phyloP scores from a whole-genome alignment of 2,797 vertebrate genomes.

The Lophius americanus region DNA sequence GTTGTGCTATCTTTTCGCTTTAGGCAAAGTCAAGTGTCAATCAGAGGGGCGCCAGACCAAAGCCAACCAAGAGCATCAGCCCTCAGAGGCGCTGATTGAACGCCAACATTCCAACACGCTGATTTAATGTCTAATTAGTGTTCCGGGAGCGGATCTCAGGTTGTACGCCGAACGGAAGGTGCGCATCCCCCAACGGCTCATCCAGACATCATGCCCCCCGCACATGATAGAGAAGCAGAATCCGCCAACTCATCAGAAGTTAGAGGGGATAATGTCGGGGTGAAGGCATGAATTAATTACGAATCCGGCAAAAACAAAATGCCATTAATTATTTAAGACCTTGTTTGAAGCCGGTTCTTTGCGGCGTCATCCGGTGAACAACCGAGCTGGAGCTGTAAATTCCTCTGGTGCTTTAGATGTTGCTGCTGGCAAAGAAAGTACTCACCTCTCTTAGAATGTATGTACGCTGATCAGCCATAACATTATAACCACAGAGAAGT shows the following conservation, averaged over 20 bases:
- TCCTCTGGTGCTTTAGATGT: constrained; percentile 20
- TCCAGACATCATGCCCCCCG: background rate
- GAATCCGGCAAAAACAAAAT: background rate
- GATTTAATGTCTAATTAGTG: constrained; percentile 36
- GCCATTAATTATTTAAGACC: background rate
- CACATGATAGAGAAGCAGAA: background rate
- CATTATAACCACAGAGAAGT: too few relatives aligned
- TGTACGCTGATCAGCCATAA: too few relatives aligned
- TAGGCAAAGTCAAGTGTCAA: constrained; percentile 18
- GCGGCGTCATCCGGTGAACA: background rate
- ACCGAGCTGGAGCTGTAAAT: background rate
- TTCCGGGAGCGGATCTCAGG: background rate
- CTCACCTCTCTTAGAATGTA: too few relatives aligned
- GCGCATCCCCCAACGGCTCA: background rate
- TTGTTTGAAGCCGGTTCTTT: background rate
- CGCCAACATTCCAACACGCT: constrained; percentile 16
- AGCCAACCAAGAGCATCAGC: constrained; percentile 15
- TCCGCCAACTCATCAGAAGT: background rate
- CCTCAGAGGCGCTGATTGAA: constrained; percentile 13
- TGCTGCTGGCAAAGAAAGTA: constrained; percentile 41
- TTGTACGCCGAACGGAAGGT: constrained; percentile 13
- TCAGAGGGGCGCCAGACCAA: constrained; percentile 9
- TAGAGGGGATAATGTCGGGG: background rate
- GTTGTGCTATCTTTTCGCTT: constrained; percentile 13
- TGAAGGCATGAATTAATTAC: background rate